phyloP scores from a whole-genome alignment of 2,797 vertebrate genomes.

The Diglossa cyanea region DNA sequence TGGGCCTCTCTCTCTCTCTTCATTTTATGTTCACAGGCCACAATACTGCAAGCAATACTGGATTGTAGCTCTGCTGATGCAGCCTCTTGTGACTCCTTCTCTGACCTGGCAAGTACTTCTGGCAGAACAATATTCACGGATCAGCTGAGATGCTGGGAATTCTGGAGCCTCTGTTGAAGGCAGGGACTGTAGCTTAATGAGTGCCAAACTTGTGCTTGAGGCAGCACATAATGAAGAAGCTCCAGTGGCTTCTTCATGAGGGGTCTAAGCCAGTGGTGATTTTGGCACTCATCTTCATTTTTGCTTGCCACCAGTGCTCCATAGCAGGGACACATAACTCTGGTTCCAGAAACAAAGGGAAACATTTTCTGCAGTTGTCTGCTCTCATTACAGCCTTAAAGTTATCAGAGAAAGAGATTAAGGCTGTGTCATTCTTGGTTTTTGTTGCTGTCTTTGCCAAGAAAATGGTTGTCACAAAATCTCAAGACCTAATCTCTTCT shows the following conservation, averaged over 20 bases:
- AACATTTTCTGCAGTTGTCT: conserved; percentile 16
- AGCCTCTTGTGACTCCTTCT: not conserved
- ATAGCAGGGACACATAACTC: not conserved
- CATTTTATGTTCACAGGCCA: not conserved
- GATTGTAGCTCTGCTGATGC: not conserved
- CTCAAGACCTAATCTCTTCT: conserved; percentile 3
- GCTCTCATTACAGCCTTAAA: conserved; percentile 18
- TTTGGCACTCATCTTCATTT: not conserved
- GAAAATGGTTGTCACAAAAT: conserved; percentile 41
- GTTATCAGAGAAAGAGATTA: conserved; percentile 18
- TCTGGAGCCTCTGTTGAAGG: not conserved
- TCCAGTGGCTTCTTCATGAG: not conserved
- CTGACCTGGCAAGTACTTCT: not conserved
- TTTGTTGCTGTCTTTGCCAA: conserved; percentile 37
- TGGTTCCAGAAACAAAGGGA: not conserved
- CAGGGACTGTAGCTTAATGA: not conserved
- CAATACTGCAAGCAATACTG: not conserved
- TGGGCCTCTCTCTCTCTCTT: not conserved
- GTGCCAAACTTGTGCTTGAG: not conserved
- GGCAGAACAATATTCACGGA: not conserved
- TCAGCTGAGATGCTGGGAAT: not conserved
- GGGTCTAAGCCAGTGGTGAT: not conserved
- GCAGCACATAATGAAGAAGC: not conserved
- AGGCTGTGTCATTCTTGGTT: not conserved
- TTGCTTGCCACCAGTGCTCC: not conserved